Conservation (phyloP, 1,140 invertebrate species). For the Saxidomus purpurata region DNA sequence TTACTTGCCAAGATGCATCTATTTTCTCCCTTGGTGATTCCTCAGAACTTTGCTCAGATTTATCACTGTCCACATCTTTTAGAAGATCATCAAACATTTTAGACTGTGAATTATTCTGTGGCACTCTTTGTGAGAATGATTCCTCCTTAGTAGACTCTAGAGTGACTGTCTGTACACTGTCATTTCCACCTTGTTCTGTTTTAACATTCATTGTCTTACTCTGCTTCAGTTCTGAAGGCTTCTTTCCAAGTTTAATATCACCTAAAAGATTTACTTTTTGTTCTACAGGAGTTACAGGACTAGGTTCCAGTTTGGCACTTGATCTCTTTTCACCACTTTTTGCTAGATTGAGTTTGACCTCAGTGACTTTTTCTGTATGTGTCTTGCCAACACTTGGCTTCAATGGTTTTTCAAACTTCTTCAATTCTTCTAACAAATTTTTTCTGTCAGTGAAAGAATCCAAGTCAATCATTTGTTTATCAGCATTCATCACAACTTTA, state of each 20-base stretch:
- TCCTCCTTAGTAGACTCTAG: not conserved
- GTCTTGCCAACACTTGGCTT: conserved; percentile 39
- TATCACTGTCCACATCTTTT: conserved; percentile 40
- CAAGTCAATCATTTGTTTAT: conserved; percentile 63
- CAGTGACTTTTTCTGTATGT: conserved; percentile 37
- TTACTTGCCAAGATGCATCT: not conserved
- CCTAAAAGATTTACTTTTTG: conserved; percentile 42
- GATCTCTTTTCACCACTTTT: conserved; percentile 43
- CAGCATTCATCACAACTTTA: conserved; percentile 55
- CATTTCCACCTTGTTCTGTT: conserved; percentile 14
- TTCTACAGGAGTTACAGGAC: not conserved
- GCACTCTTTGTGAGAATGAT: not conserved
- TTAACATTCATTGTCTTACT: not conserved
- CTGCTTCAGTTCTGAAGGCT: conserved; percentile 49
- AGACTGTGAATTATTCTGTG: not conserved
- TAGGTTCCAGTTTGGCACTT: not conserved
- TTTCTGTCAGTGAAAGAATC: conserved; percentile 61
- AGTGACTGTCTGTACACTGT: not conserved
- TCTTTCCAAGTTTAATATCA: conserved; percentile 56
- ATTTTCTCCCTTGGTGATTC: conserved; percentile 9
- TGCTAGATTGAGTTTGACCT: conserved; percentile 37
- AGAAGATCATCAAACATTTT: conserved; percentile 52
- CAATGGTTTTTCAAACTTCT: conserved; percentile 59
- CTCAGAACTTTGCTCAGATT: conserved; percentile 18
- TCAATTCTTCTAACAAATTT: conserved; percentile 59